phyloP scores from a whole-genome alignment of 1,140 invertebrate genomes.

The Drosophila serrata region DNA sequence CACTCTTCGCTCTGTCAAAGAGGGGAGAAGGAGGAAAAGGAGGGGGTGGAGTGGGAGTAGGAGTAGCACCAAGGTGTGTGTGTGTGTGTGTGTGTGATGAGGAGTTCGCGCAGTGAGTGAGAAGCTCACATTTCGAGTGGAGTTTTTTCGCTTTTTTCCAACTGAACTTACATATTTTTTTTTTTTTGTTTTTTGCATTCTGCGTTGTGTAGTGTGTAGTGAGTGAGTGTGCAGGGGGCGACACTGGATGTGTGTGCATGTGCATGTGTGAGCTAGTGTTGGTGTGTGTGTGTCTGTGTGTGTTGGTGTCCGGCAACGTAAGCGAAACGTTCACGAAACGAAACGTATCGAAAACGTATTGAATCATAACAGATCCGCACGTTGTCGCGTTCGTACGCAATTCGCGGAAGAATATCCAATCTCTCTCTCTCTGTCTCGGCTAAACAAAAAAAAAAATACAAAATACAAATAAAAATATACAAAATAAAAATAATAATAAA shows the following conservation, averaged over 20 bases:
- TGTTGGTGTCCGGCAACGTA: slow-evolving; percentile 64
- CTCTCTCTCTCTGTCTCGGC: slow-evolving; percentile 43
- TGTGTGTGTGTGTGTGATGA: slow-evolving; percentile 2
- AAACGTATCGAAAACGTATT: slow-evolving; percentile 82
- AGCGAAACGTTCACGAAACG: slow-evolving; percentile 73
- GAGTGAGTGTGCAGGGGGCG: slow-evolving; percentile 3
- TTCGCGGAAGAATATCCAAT: slow-evolving; percentile 72
- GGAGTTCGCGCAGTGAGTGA: slow-evolving; percentile 26
- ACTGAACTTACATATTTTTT: slow-evolving; percentile 5
- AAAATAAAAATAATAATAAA: background rate
- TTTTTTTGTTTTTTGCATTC: slow-evolving; percentile 68
- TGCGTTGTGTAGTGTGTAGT: slow-evolving; percentile 40
- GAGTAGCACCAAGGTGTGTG: slow-evolving; percentile 3
- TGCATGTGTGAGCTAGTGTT: slow-evolving; percentile 53
- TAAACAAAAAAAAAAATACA: slow-evolving; percentile 21
- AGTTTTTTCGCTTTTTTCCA: slow-evolving; percentile 20
- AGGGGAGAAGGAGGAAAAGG: background rate
- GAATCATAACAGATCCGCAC: slow-evolving; percentile 84
- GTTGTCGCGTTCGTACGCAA: slow-evolving; percentile 83
- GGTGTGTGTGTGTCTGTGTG: slow-evolving; percentile 14
- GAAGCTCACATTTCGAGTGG: slow-evolving; percentile 32
- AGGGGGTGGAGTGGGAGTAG: slow-evolving; percentile 1
- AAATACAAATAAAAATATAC: background rate
- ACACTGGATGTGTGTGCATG: slow-evolving; percentile 41
- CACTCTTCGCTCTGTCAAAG: slow-evolving; percentile 27